Evolutionary conservation across 2,888 invertebrate genomes (phyloP), one percentile per base, ranked within the genome.

Genomic region (Hyppa rectilinea): DNA sequence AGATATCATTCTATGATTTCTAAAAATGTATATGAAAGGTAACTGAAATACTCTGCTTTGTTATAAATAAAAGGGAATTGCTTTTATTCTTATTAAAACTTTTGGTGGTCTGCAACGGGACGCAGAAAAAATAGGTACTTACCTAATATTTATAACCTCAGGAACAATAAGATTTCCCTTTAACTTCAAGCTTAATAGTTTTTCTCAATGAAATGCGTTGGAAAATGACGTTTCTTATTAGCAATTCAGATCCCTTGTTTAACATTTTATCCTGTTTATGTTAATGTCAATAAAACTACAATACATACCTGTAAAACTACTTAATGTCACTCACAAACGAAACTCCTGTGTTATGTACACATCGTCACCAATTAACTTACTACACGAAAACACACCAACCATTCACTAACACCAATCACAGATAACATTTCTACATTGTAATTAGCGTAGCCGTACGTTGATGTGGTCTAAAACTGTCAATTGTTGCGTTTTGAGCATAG

Each of bases 341-440:
- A 84, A 55, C 76, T 68, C 77, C 78, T 75, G 78, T 80, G 78
- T 77, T 76, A 75, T 78, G 82, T 83, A 82, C 84, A 86, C 81
- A 85, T 85, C 61, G 78, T 82, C 80, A 81, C 75, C 83, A 84
- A 86, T 85, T 84, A 85, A 83, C 81, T 82, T 85, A 85, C 82
- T 80, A 81, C 81, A 83, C 68, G 67, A 79, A 71, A 77, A 83
- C 83, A 85, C 87, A 82, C 77, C 63, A 80, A 83, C 88, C 81
- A 87, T 88, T 88, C 92, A 92, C 91, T 85, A 85, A 87, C 90
- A 91, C 88, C 80, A 85, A 88, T 85, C 89, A 90, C 89, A 79
- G 78, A 78, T 76, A 69, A 65, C 76, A 78, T 82, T 71, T 71
- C 53, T 71, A 77, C 76, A 81, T 85, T 84, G 79, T 77, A 75